phyloP scores from a whole-genome alignment of 2,888 invertebrate species.

The Nomada ferruginata region DNA sequence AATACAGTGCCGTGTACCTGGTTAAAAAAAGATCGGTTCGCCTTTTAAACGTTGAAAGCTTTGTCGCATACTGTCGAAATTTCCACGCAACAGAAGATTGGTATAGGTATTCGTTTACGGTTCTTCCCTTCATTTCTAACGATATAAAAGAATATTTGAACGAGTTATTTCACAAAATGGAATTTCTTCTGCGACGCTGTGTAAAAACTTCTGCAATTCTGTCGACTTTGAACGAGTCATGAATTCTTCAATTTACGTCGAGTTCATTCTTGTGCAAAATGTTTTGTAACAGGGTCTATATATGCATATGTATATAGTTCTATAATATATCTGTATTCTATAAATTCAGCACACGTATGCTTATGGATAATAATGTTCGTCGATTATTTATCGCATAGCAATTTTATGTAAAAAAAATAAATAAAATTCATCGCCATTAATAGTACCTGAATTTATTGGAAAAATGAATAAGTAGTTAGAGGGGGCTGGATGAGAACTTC shows the following conservation, averaged over 20 bases:
- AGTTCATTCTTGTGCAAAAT: too few relatives aligned
- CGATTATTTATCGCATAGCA: too few relatives aligned
- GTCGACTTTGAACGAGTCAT: neutral
- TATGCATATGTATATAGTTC: too few relatives aligned
- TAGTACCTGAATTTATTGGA: neutral
- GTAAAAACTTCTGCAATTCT: neutral
- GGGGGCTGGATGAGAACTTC: constrained; percentile 7
- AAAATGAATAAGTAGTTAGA: neutral
- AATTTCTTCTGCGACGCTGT: neutral
- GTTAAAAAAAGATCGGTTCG: constrained; percentile 20
- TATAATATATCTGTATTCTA: too few relatives aligned
- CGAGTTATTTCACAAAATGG: too few relatives aligned
- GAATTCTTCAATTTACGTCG: too few relatives aligned
- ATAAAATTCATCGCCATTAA: too few relatives aligned
- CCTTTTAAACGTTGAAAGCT: neutral
- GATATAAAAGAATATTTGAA: neutral
- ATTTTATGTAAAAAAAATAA: too few relatives aligned
- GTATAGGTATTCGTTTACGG: neutral
- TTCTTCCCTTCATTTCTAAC: neutral
- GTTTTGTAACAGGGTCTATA: too few relatives aligned
- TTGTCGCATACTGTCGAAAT: neutral
- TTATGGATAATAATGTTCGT: too few relatives aligned
- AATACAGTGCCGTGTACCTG: neutral
- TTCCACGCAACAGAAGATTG: neutral
- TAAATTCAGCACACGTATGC: too few relatives aligned